These are phyloP conservation scores for Heterodera schachtii DNA, from an alignment of 1,140 invertebrate species.

Conservation along the genomic window DNA sequence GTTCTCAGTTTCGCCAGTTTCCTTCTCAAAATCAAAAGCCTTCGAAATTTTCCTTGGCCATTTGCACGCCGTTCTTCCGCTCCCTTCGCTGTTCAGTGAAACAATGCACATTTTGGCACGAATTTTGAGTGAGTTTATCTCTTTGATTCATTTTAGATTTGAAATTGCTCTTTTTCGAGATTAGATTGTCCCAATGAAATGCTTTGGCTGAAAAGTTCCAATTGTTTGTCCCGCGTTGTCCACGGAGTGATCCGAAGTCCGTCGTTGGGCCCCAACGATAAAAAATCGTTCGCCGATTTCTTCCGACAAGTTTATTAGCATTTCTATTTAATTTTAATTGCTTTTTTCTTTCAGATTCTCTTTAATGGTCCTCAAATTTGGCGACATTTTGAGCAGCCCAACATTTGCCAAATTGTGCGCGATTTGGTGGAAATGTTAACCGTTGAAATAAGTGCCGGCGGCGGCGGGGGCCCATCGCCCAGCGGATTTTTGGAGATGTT, in stretches of 20 bases:
- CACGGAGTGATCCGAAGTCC: constrained; percentile 18
- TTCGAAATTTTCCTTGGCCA: constrained; percentile 30
- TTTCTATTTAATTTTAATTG: background rate
- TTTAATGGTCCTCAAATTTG: constrained; percentile 19
- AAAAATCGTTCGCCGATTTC: constrained; percentile 24
- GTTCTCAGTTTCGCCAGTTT: constrained; percentile 15
- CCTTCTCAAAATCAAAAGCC: constrained; percentile 23
- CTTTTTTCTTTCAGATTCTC: constrained; percentile 30
- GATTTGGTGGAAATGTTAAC: constrained; percentile 28
- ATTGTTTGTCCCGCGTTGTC: constrained; percentile 21
- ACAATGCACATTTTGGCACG: constrained; percentile 27
- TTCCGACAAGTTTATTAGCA: constrained; percentile 17
- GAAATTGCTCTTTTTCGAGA: background rate
- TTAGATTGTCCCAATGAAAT: constrained; percentile 20
- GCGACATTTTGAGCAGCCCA: constrained; percentile 15
- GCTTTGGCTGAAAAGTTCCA: constrained; percentile 29
- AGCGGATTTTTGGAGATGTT: constrained; percentile 21
- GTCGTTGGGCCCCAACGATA: background rate
- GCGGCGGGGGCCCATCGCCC: background rate
- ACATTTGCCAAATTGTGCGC: constrained; percentile 8
- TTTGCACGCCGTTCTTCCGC: constrained; percentile 24
- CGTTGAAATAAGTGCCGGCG: constrained; percentile 11
- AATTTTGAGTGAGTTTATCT: constrained; percentile 23
- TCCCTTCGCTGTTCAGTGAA: constrained; percentile 16
- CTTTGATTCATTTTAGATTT: background rate